Evolutionary conservation across 2,797 vertebrate genomes (phyloP).

Genomic region (Melanotaenia boesemani): DNA sequence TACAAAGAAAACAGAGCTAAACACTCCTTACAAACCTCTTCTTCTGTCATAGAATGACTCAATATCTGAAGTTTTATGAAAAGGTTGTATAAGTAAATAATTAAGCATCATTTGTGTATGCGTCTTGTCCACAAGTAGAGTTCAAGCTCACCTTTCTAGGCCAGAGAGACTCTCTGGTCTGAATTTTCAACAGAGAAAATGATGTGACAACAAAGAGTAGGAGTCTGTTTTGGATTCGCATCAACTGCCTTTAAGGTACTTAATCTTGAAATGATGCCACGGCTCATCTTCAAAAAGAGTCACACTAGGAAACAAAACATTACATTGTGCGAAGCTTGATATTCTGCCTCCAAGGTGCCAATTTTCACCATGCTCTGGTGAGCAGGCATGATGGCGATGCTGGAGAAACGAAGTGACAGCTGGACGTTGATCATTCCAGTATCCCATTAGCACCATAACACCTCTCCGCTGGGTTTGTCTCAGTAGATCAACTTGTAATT

Average conservation of each 20-base stretch:
- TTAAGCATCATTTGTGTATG: too few species aligned
- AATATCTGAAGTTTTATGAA: neutral
- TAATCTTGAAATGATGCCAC: conserved; percentile 6
- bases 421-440: conserved; percentile 45
- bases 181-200: neutral
- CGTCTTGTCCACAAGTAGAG: too few species aligned
- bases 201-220: neutral
- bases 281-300: conserved; percentile 2
- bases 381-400: conserved; percentile 39
- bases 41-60: neutral
- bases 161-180: too few species aligned
- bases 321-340: conserved; percentile 13
- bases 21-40: neutral
- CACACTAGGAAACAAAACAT: neutral
- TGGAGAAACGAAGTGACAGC: conserved; percentile 52
- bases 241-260: conserved; percentile 6
- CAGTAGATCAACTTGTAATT: conserved; percentile 35
- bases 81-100: too few species aligned
- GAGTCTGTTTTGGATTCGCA: conserved; percentile 4
- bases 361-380: conserved; percentile 27
- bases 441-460: conserved; percentile 43
- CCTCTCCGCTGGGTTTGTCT: conserved; percentile 33
- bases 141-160: too few species aligned
- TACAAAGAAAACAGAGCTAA: neutral
- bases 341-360: conserved; percentile 27